Evolutionary conservation across 1,140 invertebrate species (phyloP).

Genomic region (Sycobia sp.): DNA sequence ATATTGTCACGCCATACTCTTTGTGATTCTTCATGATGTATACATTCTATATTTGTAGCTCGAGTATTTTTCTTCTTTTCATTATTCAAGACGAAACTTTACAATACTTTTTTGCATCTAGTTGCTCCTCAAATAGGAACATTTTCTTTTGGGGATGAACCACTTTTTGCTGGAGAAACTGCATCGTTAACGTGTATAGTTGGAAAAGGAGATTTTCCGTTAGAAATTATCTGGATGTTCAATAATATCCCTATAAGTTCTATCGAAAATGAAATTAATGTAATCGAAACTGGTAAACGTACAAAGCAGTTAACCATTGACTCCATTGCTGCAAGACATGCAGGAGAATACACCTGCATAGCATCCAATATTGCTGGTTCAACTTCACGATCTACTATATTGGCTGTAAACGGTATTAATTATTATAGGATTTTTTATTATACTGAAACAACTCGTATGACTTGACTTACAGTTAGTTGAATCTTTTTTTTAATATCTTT

Average conservation of each 20-base stretch:
- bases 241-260: conserved; percentile 59
- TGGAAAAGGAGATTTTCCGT: conserved; percentile 63
- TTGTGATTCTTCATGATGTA: too few relatives aligned
- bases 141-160: conserved; percentile 70
- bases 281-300: conserved; percentile 54
- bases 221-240: conserved; percentile 60
- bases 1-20: too few relatives aligned
- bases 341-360: conserved; percentile 70
- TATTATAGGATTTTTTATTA: not conserved
- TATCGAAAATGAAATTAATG: conserved; percentile 49
- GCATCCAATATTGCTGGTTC: conserved; percentile 66
- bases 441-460: conserved; percentile 1
- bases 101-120: conserved; percentile 23
- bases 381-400: conserved; percentile 61
- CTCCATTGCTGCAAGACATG: conserved; percentile 60
- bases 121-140: conserved; percentile 69
- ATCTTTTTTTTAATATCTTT: too few relatives aligned
- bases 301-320: conserved; percentile 66
- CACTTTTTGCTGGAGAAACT: conserved; percentile 63
- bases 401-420: conserved; percentile 66
- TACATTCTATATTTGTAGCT: too few relatives aligned
- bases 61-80: too few relatives aligned
- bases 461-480: not conserved
- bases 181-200: conserved; percentile 61
- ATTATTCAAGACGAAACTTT: too few relatives aligned